Conservation (phyloP, 2,888 invertebrate genomes). For the Agonopterix alstromeriana region DNA sequence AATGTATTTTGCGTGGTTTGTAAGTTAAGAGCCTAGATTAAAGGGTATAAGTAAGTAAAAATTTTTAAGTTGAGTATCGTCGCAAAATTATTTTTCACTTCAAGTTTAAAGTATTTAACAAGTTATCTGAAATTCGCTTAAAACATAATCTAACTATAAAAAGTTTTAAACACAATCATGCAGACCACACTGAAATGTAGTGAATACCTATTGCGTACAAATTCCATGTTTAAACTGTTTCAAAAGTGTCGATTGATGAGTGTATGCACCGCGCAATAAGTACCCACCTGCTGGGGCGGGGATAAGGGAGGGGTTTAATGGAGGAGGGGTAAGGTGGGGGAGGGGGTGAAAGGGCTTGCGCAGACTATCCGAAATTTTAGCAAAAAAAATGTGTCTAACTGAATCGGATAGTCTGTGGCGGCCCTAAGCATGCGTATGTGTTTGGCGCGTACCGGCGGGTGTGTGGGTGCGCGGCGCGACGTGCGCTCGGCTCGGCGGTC, state of each 20-base stretch:
- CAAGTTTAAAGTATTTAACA: too few relatives aligned
- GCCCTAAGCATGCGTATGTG: conserved; percentile 46
- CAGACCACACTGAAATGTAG: not conserved
- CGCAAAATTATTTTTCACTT: too few relatives aligned
- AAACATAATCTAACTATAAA: not conserved
- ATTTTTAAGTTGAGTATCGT: too few relatives aligned
- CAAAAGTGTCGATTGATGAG: conserved; percentile 19
- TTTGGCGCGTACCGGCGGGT: conserved; percentile 69
- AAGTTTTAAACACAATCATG: not conserved
- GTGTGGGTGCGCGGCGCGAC: conserved; percentile 38
- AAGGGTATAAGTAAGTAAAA: too few relatives aligned
- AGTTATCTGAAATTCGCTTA: too few relatives aligned
- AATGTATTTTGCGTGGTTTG: too few relatives aligned
- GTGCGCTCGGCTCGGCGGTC: conserved; percentile 69
- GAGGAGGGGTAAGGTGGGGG: conserved; percentile 10
- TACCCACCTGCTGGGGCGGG: conserved; percentile 40
- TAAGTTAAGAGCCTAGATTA: too few relatives aligned
- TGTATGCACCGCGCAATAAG: conserved; percentile 38
- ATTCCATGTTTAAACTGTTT: conserved; percentile 13
- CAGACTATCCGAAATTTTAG: too few relatives aligned
- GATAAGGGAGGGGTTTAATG: conserved; percentile 11
- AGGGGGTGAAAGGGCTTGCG: not conserved
- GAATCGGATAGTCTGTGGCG: not conserved
- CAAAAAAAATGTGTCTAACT: too few relatives aligned
- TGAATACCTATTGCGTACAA: conserved; percentile 7